A percentile compares a stretch with the other conserved stretches of the same genome.
Conservation (phyloP, 2,113 vertebrate genomes). For the Donacobius atricapilla region DNA sequence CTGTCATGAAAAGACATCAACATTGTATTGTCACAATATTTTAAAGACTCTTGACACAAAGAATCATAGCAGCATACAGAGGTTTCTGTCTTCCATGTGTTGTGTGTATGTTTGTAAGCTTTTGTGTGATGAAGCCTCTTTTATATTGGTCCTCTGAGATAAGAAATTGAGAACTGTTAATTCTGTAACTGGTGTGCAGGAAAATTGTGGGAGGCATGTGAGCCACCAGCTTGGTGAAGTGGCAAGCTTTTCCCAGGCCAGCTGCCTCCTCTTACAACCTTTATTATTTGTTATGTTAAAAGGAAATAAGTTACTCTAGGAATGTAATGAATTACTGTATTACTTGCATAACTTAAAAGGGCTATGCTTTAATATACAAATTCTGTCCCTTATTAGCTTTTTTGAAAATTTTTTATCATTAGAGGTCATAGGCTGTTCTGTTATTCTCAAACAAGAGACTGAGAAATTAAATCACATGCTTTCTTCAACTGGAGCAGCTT, state of each 20-base stretch:
- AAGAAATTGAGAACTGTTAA: neutral
- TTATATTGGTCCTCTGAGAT: neutral
- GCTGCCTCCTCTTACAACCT: neutral
- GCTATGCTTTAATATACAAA: neutral
- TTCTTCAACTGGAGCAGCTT: neutral
- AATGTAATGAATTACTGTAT: neutral
- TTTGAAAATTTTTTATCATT: neutral
- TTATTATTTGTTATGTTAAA: neutral
- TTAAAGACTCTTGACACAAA: neutral
- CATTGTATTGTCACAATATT: neutral
- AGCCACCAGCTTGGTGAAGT: neutral
- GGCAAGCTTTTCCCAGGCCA: neutral
- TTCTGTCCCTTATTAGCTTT: neutral
- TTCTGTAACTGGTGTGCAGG: neutral
- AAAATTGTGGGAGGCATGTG: rapidly evolving
- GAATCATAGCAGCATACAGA: neutral
- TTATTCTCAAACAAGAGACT: neutral
- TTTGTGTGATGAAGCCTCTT: neutral
- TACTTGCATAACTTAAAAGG: neutral
- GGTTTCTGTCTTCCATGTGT: neutral
- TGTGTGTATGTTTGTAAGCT: neutral
- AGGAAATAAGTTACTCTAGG: neutral
- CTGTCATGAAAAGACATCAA: neutral
- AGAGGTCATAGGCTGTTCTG: neutral
- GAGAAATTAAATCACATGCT: neutral